Evolutionary conservation across 2,797 vertebrate species (phyloP).

Genomic region (Zenarchopterus dispar): DNA sequence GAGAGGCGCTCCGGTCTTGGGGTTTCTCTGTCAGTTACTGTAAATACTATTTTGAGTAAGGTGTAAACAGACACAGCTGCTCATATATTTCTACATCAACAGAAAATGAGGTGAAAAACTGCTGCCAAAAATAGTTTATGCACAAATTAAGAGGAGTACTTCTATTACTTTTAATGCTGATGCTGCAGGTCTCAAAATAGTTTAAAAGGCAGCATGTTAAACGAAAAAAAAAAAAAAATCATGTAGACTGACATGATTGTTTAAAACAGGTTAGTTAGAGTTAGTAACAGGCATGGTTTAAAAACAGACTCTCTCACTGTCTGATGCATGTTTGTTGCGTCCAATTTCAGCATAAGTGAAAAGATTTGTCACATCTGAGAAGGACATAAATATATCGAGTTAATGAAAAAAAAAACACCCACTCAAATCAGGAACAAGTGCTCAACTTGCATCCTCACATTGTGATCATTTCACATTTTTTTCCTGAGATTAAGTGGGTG

Average conservation of each 20-base stretch:
- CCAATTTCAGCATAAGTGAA: too few relatives aligned
- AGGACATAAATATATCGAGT: too few relatives aligned
- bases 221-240: too few relatives aligned
- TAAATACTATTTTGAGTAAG: constrained; percentile 69
- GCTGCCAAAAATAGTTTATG: constrained; percentile 28
- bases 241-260: too few relatives aligned
- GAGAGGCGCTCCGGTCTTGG: constrained; percentile 16
- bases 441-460: neutral
- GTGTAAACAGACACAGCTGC: constrained; percentile 73
- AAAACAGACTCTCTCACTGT: too few relatives aligned
- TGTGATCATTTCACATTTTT: too few relatives aligned
- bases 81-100: constrained; percentile 44
- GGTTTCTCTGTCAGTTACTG: constrained; percentile 62
- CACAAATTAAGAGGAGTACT: neutral
- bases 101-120: constrained; percentile 40
- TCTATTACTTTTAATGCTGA: neutral
- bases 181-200: neutral
- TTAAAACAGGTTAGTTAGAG: too few relatives aligned
- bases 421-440: neutral
- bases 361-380: too few relatives aligned
- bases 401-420: neutral
- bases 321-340: too few relatives aligned
- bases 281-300: too few relatives aligned
- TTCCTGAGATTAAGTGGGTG: too few relatives aligned
- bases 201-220: neutral